Conservation (phyloP, 2,888 invertebrate species). For the Apodemia mormo region DNA sequence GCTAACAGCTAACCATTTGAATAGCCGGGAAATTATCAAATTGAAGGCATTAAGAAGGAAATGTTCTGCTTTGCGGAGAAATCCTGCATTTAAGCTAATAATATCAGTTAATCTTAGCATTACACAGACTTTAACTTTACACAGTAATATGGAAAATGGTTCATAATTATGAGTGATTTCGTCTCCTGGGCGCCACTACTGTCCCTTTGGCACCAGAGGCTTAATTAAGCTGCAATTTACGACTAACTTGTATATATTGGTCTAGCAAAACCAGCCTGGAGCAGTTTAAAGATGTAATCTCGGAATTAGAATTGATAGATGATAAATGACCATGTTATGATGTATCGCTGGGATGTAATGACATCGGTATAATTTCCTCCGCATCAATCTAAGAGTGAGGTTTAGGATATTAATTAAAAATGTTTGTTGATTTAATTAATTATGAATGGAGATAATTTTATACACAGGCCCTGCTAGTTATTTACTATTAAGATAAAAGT, state of each 20-base stretch:
- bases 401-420: too few species aligned
- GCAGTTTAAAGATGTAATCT: constrained; percentile 47
- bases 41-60: neutral
- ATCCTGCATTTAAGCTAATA: neutral
- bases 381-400: too few species aligned
- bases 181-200: constrained; percentile 43
- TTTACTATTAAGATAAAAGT: too few species aligned
- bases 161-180: constrained; percentile 33
- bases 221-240: constrained; percentile 63
- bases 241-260: constrained; percentile 49
- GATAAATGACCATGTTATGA: constrained; percentile 27
- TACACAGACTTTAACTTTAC: constrained; percentile 28
- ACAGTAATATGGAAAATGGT: constrained; percentile 25
- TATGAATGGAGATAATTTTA: too few species aligned
- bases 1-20: neutral
- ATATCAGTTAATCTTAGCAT: constrained; percentile 6
- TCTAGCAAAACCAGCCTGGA: constrained; percentile 37
- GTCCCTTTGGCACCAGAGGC: constrained; percentile 45
- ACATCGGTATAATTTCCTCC: neutral
- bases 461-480: too few species aligned
- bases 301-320: constrained; percentile 49
- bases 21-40: neutral
- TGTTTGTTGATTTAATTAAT: too few species aligned
- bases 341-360: neutral
- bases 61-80: neutral